Evolutionary conservation across 2,888 invertebrate species (phyloP).

Genomic region (Ceratothoa steindachneri): DNA sequence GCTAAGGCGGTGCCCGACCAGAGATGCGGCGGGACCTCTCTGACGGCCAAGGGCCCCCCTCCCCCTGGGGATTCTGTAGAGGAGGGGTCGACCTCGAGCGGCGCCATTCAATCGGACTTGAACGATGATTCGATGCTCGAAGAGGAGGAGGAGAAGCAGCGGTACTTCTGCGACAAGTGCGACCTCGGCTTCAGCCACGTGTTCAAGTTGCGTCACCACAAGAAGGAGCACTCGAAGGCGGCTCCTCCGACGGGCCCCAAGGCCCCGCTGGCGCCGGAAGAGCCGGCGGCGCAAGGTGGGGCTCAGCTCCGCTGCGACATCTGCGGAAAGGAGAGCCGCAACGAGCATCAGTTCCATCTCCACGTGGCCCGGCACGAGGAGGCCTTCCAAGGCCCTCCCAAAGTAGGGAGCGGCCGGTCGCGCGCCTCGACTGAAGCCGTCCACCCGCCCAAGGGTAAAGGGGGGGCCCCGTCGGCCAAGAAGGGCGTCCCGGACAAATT

Average conservation of each 20-base stretch:
- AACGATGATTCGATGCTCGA: slow-evolving; percentile 18
- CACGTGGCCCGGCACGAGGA: slow-evolving; percentile 16
- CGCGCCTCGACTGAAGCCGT: background rate
- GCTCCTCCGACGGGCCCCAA: background rate
- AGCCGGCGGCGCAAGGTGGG: background rate
- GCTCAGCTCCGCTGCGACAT: slow-evolving; percentile 25
- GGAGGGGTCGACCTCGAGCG: background rate
- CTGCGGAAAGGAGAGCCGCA: slow-evolving; percentile 34
- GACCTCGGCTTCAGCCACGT: slow-evolving; percentile 32
- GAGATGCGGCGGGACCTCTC: background rate
- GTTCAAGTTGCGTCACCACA: slow-evolving; percentile 36
- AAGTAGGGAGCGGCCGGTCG: background rate
- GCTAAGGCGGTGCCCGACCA: background rate
- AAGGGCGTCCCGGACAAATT: background rate
- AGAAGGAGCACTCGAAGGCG: slow-evolving; percentile 26
- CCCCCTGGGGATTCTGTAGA: background rate
- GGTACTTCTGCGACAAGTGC: slow-evolving; percentile 33
- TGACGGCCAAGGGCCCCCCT: slow-evolving; percentile 15
- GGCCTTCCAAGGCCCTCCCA: background rate
- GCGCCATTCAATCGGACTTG: background rate
- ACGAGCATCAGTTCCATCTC: slow-evolving; percentile 28
- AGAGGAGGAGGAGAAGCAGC: slow-evolving; percentile 25
- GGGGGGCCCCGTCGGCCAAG: background rate
- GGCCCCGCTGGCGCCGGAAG: background rate
- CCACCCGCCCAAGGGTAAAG: background rate